Evolutionary conservation across 1,140 invertebrate species (phyloP).

Genomic region (Procambarus clarkii): DNA sequence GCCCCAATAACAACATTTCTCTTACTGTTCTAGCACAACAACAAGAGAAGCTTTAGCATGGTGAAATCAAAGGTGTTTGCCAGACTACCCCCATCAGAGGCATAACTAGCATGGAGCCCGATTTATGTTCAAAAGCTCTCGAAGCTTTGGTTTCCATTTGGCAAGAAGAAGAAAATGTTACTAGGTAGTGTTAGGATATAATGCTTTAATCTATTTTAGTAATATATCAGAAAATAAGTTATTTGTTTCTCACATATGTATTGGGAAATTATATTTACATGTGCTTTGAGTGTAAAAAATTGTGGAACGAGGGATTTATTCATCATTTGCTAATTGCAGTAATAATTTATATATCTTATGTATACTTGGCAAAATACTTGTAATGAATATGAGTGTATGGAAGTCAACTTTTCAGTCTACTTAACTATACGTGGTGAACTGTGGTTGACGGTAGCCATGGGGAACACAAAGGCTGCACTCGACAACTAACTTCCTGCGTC

Average conservation of each 20-base stretch:
- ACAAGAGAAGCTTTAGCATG: conserved; percentile 1
- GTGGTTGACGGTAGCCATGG: neutral
- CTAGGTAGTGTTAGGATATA: conserved; percentile 36
- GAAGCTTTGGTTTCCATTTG: conserved; percentile 20
- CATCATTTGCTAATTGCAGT: conserved; percentile 40
- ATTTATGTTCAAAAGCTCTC: conserved; percentile 22
- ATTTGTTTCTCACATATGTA: conserved; percentile 52
- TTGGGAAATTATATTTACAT: conserved; percentile 63
- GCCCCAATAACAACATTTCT: conserved; percentile 14
- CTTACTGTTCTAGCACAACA: neutral
- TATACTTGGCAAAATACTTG: conserved; percentile 59
- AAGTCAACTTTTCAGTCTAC: conserved; percentile 51
- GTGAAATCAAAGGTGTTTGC: conserved; percentile 27
- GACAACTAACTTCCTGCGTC: neutral
- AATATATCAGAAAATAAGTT: conserved; percentile 65
- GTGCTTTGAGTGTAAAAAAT: conserved; percentile 55
- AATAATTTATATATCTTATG: conserved; percentile 55
- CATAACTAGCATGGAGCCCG: conserved; percentile 40
- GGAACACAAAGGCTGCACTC: conserved; percentile 4
- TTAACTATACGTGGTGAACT: conserved; percentile 48
- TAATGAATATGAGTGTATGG: conserved; percentile 52
- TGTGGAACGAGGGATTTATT: conserved; percentile 45
- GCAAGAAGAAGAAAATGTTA: conserved; percentile 34
- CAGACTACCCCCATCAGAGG: conserved; percentile 1
- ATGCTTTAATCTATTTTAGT: conserved; percentile 31